Percentiles rank a stretch among this genome's conserved stretches.
Evolutionary conservation across 2,113 vertebrate species (phyloP).

Genomic region (Myotis yumanensis): DNA sequence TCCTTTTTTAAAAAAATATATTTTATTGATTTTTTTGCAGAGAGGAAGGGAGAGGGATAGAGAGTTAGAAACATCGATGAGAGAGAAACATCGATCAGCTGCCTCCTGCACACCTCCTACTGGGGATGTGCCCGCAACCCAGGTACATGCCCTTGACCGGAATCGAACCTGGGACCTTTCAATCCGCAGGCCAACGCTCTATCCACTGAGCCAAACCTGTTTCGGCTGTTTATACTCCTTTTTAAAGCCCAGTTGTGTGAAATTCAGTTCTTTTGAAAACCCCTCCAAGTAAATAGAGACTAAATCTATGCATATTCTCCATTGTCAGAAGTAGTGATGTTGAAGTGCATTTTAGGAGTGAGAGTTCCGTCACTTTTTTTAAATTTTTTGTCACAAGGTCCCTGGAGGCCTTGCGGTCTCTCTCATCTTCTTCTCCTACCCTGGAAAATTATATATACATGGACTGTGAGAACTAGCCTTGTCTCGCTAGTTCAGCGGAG

Average conservation of each 20-base stretch:
- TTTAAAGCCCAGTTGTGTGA: neutral
- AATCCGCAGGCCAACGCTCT: too few species aligned
- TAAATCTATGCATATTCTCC: neutral
- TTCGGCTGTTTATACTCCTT: slow-evolving; percentile 73
- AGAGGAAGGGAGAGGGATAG: too few species aligned
- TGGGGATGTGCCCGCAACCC: too few species aligned
- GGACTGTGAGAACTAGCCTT: slow-evolving; percentile 25
- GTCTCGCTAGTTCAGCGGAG: slow-evolving; percentile 36
- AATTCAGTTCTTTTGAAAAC: slow-evolving; percentile 14
- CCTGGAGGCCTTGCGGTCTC: slow-evolving; percentile 24
- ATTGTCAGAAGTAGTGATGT: slow-evolving; percentile 14
- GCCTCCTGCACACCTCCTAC: too few species aligned
- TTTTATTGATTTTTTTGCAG: too few species aligned
- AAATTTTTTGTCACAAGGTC: slow-evolving; percentile 33
- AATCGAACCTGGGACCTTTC: too few species aligned
- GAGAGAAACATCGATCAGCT: too few species aligned
- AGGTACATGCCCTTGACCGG: too few species aligned
- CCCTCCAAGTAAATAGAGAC: slow-evolving; percentile 38
- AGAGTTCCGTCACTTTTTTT: neutral
- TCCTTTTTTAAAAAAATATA: too few species aligned
- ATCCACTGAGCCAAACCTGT: too few species aligned
- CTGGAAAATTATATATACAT: neutral
- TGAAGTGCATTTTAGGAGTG: neutral
- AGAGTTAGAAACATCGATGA: too few species aligned
- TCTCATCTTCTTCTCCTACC: slow-evolving; percentile 39